Base-by-base conservation (phyloP, 2,888 invertebrate genomes). In the Microctonus aethiopoides region DNA sequence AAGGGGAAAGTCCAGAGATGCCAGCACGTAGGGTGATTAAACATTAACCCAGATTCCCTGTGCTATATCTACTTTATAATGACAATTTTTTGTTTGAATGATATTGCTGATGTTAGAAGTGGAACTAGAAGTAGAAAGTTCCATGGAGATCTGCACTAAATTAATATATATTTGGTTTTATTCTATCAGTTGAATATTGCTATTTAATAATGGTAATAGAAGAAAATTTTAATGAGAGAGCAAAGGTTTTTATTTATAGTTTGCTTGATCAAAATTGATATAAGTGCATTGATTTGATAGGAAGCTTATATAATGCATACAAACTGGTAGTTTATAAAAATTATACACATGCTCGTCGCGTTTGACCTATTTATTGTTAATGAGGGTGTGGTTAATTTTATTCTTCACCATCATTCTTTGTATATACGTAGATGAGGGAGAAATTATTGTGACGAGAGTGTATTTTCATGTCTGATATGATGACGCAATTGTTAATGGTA, bases 311-410 rank as follows among this genome's bases (percentile, higher is more conserved):
- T 5, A 29, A 7, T 29, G n/a, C n/a, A n/a, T n/a, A n/a, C n/a
- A n/a, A 29, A 29, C 29, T 29, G 29, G 29, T 29, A 29, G 3
- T 29, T 4, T 29, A 29, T 5, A 29, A 29, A 46, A 16, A 16
- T 16, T 46, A 16, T 5, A 68, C 60, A 59, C 65, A 70, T 71
- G 70, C 73, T 75, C 64, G 60, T 68, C 73, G 75, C 64, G 60
- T 68, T 57, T 74, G 76, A 75, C 76, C 79, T 71, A 77, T 76
- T 78, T 80, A 70, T 75, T 69, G 2, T 39, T 65, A 61, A 74
- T 67, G 68, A 75, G 77, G 81, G 82, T 67, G 81, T 75, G 79
- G 78, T n/a, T n/a, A n/a, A n/a, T 73, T 69, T 68, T 62, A n/a
- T 73, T 69, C 68, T 62, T 60, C 72, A 63, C 54, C 16, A 16